Evolutionary conservation across 2,113 vertebrate genomes (phyloP).

Genomic region (Murina feae): DNA sequence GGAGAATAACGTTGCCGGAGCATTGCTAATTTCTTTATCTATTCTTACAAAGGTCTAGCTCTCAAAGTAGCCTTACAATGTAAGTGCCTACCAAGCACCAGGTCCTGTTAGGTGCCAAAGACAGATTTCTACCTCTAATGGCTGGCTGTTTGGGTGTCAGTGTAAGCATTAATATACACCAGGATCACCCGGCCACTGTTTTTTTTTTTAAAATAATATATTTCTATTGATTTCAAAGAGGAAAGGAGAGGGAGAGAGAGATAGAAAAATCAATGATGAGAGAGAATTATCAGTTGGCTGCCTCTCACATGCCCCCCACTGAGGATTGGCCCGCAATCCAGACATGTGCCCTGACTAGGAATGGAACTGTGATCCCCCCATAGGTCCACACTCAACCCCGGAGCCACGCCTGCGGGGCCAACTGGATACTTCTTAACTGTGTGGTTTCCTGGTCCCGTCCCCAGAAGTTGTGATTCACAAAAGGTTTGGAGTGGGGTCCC

Average conservation of each 20-base stretch:
- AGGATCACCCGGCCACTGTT: background rate
- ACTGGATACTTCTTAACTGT: background rate
- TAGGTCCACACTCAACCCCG: no score
- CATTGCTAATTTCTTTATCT: constrained; percentile 17
- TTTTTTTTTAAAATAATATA: no score
- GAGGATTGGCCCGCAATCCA: no score
- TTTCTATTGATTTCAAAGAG: no score
- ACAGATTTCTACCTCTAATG: background rate
- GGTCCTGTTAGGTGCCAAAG: background rate
- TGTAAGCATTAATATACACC: background rate
- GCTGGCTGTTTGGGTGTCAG: background rate
- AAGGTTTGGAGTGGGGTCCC: background rate
- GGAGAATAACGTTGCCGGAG: background rate
- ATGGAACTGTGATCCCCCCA: no score
- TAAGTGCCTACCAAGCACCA: background rate
- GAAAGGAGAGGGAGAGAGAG: no score
- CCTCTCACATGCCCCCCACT: no score
- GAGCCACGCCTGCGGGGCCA: no score
- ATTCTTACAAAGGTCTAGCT: background rate
- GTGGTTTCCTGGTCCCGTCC: background rate
- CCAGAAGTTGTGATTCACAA: background rate
- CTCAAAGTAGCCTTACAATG: constrained; percentile 2
- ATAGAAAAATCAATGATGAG: no score
- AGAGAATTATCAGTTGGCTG: no score
- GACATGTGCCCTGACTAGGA: no score